Base-by-base conservation (phyloP, 2,113 vertebrate species). In the Rhabdomys dilectus region DNA sequence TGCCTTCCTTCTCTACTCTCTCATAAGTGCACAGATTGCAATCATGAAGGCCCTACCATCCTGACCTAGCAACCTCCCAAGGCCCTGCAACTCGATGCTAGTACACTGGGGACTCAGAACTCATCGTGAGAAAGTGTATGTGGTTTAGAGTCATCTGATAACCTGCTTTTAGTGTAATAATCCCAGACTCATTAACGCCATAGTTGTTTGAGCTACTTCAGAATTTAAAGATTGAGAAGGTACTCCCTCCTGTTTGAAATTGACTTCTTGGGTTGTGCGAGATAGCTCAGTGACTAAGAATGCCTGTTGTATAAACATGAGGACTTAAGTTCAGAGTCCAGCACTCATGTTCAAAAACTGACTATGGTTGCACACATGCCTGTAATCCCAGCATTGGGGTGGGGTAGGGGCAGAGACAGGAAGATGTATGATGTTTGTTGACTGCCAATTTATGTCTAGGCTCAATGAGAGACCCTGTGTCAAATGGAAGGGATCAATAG, bases 121-220 rank as follows among this genome's bases (percentile, higher is more conserved):
- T 70, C 73, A 2, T 10, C 7, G 1, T 22, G 39, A 70, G 73
- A 36, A 53, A 88, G 51, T 24, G 10, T 24, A 19, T 68, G 13
- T 7, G 10, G n/a, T 45, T 48, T 13, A 26, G 53, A 70, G 62
- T 21, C 39, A 36, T 80, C 53, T 26, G 89, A 91, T 92, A 86
- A 53, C 16, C 13, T 81, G 24, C 45, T 62, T 56, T 96, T 86
- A 86, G 60, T 5, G 75, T 84, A 92, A 11, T 78, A 80, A 97
- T 87, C 81, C 17, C 58, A 86, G 81, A 60, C 64, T 91, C 36
- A 91, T 92, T 48, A 29, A 16, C 22, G 16, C 42, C 36, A 8
- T 9, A 24, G 39, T 70, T 91, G 60, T 34, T 64, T 87, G 66
- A 72, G 31, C 4, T 80, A 22, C 15, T n/a, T 89, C 45, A 68